Percentiles rank a stretch among this genome's conserved stretches.
Conservation (phyloP, 2,113 vertebrate genomes). For the Lepus americanus region DNA sequence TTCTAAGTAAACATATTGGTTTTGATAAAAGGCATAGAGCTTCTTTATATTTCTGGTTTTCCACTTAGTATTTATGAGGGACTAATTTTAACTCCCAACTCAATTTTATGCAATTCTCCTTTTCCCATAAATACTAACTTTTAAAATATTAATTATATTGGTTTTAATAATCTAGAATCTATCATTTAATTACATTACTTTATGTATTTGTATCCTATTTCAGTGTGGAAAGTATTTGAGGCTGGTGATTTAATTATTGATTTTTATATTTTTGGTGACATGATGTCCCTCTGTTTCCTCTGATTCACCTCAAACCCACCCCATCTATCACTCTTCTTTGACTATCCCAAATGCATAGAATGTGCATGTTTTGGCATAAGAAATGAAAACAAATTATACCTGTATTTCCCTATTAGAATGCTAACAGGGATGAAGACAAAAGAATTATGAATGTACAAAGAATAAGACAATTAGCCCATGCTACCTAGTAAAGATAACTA, state of each 20-base stretch:
- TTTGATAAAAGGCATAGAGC: not conserved
- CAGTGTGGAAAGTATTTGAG: not conserved
- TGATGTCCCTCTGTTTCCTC: not conserved
- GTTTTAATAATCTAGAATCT: slow-evolving; percentile 33
- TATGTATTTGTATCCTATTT: not conserved
- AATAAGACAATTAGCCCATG: not conserved
- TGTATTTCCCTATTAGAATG: slow-evolving; percentile 10
- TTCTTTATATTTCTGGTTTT: not conserved
- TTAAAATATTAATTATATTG: not conserved
- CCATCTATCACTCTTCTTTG: not conserved
- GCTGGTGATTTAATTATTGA: not conserved
- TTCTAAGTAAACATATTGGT: not conserved
- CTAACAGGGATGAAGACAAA: not conserved
- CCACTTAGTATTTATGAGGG: not conserved
- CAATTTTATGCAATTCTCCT: not conserved
- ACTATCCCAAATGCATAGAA: not conserved
- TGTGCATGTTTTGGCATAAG: not conserved
- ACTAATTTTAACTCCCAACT: not conserved
- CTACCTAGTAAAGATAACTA: not conserved
- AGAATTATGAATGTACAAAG: not conserved
- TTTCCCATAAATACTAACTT: not conserved
- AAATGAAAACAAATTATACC: not conserved
- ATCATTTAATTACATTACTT: not conserved
- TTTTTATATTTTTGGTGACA: slow-evolving; percentile 39
- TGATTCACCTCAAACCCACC: not conserved